These are phyloP conservation scores for Caenorhabditis macrosperma DNA, from an alignment of 2,888 invertebrate species.

Conservation along the genomic window DNA sequence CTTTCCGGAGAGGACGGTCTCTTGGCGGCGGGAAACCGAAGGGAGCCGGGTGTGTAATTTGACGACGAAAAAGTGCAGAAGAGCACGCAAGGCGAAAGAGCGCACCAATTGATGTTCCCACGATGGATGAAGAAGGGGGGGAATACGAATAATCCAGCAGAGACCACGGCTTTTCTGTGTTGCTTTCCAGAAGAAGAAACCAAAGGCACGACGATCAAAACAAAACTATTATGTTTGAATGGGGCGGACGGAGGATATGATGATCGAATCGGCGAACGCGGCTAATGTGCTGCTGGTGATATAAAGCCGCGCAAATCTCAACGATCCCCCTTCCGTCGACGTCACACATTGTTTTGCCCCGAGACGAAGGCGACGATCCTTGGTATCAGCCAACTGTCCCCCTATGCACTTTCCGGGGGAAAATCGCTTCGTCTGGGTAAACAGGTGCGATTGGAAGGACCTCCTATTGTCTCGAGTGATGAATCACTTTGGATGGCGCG, in stretches of 20 bases:
- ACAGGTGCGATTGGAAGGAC: background rate
- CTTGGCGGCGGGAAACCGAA: too few relatives aligned
- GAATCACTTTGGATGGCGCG: conserved; percentile 1
- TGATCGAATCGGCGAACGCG: background rate
- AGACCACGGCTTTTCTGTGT: background rate
- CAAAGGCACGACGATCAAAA: conserved; percentile 24
- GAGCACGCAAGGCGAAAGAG: conserved; percentile 22
- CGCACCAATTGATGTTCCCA: conserved; percentile 40
- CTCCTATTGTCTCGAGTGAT: background rate
- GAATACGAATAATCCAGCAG: conserved; percentile 40
- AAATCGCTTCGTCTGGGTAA: background rate
- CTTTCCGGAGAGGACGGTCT: too few relatives aligned
- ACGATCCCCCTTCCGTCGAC: background rate
- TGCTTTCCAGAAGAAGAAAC: background rate
- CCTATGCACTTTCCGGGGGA: background rate
- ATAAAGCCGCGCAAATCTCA: conserved; percentile 26
- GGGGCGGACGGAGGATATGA: conserved; percentile 1
- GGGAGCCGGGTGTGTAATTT: conserved; percentile 33
- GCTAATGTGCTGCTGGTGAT: background rate
- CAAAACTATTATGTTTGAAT: conserved; percentile 33
- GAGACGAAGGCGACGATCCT: too few relatives aligned
- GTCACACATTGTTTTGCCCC: background rate
- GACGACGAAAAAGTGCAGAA: conserved; percentile 44
- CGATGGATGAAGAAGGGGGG: conserved; percentile 49
- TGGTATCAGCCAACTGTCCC: background rate